Evolutionary conservation across 2,113 vertebrate genomes (phyloP), one percentile per base, ranked within the genome.

Genomic region (Bagarius yarrelli): DNA sequence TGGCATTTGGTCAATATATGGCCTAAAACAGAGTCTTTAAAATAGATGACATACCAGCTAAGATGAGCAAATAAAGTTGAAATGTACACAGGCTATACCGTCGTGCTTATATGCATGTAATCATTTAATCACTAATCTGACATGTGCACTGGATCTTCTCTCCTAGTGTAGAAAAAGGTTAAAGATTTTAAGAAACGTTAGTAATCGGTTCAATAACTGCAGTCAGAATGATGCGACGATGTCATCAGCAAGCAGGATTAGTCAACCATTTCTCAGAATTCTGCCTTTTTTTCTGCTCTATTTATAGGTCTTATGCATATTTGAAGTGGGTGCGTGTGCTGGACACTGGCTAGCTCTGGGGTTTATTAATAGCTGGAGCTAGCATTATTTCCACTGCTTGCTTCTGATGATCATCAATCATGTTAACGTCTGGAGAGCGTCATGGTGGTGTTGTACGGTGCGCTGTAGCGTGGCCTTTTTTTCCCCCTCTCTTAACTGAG

Each of bases 351-450:
- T 70, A 53, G 83, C 92, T 88, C 91, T 90, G 92, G 89, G 90
- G 90, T 91, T 93, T 92, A 93, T 93, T 92, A 93, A 93, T 93
- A 93, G 91, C 89, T 87, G 82, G 84, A 86, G 88, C 87, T 85
- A 86, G 89, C 86, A 88, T 92, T 93, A 92, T 92, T 91, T 89
- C 87, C 89, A 88, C 89, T 84, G 85, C 88, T 81, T 88, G 89
- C 88, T 86, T 91, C 89, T 88, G 87, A 89, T 91, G 90, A 91
- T 91, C 90, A 92, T 93, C 92, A 92, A 93, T 93, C 92, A 92
- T 83, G 76, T 78, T 81, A 12, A 76, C 81, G 40, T 79, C 82
- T 36, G 82, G 83, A 86, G 40, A 70, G 81, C 80, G 77, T 69
- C 72, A 71, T 52, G 21, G 80, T 69, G 36, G 80, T 69, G 80